phyloP scores from a whole-genome alignment of 2,797 vertebrate species.

The Sebastes reedi region DNA sequence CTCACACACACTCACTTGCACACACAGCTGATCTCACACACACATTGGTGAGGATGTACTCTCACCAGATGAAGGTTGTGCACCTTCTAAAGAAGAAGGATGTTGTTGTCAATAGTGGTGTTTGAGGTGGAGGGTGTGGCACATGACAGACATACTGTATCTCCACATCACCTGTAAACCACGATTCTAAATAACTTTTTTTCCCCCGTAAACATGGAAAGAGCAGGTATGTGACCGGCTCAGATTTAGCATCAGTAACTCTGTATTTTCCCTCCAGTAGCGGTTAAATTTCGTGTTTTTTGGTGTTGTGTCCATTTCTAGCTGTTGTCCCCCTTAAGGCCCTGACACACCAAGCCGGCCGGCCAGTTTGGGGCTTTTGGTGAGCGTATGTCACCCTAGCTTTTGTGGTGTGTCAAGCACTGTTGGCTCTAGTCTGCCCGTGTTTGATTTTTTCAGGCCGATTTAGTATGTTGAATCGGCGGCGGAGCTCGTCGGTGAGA shows the following conservation, averaged over 20 bases:
- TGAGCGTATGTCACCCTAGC: too few relatives aligned
- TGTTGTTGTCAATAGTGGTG: neutral
- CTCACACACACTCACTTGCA: neutral
- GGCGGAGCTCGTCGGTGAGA: too few relatives aligned
- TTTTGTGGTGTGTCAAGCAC: too few relatives aligned
- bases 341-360: too few relatives aligned
- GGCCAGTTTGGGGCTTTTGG: too few relatives aligned
- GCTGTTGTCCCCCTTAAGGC: neutral
- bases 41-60: neutral
- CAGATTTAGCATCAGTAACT: neutral
- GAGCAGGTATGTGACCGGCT: slow-evolving; percentile 25
- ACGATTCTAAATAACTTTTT: slow-evolving; percentile 7
- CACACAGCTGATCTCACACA: slow-evolving; percentile 1
- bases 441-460: too few relatives aligned
- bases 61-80: neutral
- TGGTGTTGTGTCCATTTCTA: slow-evolving; percentile 10
- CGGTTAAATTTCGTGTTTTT: neutral
- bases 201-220: slow-evolving; percentile 1
- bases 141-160: neutral
- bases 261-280: neutral
- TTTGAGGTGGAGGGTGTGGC: neutral
- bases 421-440: too few relatives aligned
- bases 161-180: slow-evolving; percentile 10
- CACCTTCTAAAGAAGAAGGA: neutral
- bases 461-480: too few relatives aligned